These are phyloP conservation scores for Eupithecia centaureata DNA, from an alignment of 2,888 invertebrate species.

Conservation along the genomic window DNA sequence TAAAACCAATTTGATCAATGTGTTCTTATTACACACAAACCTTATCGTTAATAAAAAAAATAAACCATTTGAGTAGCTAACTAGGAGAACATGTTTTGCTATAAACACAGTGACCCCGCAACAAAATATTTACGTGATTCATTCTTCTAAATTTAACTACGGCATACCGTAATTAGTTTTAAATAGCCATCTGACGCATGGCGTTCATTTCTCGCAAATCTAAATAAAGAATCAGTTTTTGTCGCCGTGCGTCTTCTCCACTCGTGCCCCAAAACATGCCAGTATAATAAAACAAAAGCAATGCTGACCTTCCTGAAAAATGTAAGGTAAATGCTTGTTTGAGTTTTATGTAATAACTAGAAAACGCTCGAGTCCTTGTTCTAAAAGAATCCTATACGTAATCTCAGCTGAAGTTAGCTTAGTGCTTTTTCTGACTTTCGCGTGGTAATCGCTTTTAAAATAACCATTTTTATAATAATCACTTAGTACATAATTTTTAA, in stretches of 20 bases:
- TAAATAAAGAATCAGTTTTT: slow-evolving; percentile 67
- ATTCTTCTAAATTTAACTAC: slow-evolving; percentile 52
- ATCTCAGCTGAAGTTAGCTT: neutral
- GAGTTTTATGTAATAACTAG: slow-evolving; percentile 33
- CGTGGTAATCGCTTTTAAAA: neutral
- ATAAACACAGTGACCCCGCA: slow-evolving; percentile 13
- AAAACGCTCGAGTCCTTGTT: slow-evolving; percentile 17
- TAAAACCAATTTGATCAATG: slow-evolving; percentile 17
- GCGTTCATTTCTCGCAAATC: slow-evolving; percentile 53
- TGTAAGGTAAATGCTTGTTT: slow-evolving; percentile 51
- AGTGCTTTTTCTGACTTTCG: neutral
- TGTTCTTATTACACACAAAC: slow-evolving; percentile 7
- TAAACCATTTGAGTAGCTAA: slow-evolving; percentile 21
- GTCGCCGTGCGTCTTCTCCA: slow-evolving; percentile 52
- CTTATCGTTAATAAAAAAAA: slow-evolving; percentile 16
- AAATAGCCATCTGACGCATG: slow-evolving; percentile 51
- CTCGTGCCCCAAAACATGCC: slow-evolving; percentile 51
- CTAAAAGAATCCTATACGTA: slow-evolving; percentile 15
- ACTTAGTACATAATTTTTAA: neutral
- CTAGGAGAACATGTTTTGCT: slow-evolving; percentile 21
- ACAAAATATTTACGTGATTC: slow-evolving; percentile 46
- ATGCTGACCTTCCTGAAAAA: slow-evolving; percentile 69
- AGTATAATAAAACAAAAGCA: slow-evolving; percentile 29
- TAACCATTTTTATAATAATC: neutral
- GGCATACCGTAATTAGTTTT: slow-evolving; percentile 52